phyloP scores from a whole-genome alignment of 2,888 invertebrate genomes.

The Xestoiulus laeticollis region DNA sequence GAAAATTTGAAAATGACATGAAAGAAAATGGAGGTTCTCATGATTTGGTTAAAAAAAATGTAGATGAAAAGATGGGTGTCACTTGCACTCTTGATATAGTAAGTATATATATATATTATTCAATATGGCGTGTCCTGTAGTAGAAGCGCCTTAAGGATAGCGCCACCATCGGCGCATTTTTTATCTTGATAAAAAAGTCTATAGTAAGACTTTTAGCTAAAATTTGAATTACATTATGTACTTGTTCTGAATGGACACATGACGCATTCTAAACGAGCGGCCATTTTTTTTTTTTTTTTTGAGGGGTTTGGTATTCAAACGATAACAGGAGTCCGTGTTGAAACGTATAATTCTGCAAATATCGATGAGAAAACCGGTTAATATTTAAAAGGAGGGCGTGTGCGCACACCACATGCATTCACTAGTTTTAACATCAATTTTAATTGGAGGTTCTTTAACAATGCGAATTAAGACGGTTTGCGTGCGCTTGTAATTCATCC shows the following conservation, averaged over 20 bases:
- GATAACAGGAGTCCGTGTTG: background rate
- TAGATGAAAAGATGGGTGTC: no score
- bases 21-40: no score
- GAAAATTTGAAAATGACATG: no score
- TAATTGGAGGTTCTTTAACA: constrained; percentile 9
- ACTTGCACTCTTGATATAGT: no score
- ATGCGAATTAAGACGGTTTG: constrained; percentile 26
- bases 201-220: no score
- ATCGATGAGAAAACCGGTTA: constrained; percentile 17
- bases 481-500: constrained; percentile 7
- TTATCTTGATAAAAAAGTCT: no score
- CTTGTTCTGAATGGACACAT: background rate
- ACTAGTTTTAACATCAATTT: constrained; percentile 26
- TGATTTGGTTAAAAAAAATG: no score
- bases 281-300: background rate
- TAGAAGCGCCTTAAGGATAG: no score
- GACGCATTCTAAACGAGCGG: background rate
- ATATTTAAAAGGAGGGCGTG: constrained; percentile 9
- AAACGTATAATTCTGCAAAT: background rate
- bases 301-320: background rate
- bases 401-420: background rate
- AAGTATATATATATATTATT: no score
- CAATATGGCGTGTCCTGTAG: no score
- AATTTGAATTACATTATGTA: no score
- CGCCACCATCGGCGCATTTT: no score